Evolutionary conservation across 2,797 vertebrate species (phyloP).

Genomic region (Microctenopoma lineatum): DNA sequence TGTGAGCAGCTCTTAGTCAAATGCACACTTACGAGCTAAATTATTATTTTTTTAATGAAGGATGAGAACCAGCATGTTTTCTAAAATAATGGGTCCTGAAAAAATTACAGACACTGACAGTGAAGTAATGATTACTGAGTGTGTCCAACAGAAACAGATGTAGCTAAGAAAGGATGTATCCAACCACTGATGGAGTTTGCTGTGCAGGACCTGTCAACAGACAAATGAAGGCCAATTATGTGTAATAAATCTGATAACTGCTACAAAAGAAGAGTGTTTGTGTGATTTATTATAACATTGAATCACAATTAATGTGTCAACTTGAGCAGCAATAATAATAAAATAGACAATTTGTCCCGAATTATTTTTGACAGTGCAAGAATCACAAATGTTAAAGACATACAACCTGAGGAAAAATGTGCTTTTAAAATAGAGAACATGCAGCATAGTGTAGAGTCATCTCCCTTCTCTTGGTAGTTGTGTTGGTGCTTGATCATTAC

Average conservation of each 20-base stretch:
- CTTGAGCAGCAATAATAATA: neutral
- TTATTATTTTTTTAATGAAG: conserved; percentile 58
- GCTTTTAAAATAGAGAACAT: neutral
- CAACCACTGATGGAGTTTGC: conserved; percentile 15
- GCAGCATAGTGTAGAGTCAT: neutral
- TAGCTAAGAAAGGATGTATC: conserved; percentile 6
- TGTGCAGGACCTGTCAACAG: conserved; percentile 47
- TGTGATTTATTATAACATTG: neutral
- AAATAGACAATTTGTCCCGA: neutral
- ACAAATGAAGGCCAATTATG: conserved; percentile 59
- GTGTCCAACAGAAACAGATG: too few species aligned
- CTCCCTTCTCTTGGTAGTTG: neutral
- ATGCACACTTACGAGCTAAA: conserved; percentile 36
- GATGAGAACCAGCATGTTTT: conserved; percentile 36
- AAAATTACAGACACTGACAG: conserved; percentile 12
- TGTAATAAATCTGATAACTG: conserved; percentile 63
- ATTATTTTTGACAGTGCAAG: neutral
- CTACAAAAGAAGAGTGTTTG: conserved; percentile 5
- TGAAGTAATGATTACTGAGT: conserved; percentile 10
- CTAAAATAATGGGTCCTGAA: conserved; percentile 8
- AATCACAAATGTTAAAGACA: neutral
- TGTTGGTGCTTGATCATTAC: neutral
- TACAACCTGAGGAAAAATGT: neutral
- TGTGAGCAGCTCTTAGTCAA: conserved; percentile 34
- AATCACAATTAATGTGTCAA: neutral